Base-by-base conservation (phyloP, 37 sponge, comb jelly and placozoan species). In the Corticium candelabrum region DNA sequence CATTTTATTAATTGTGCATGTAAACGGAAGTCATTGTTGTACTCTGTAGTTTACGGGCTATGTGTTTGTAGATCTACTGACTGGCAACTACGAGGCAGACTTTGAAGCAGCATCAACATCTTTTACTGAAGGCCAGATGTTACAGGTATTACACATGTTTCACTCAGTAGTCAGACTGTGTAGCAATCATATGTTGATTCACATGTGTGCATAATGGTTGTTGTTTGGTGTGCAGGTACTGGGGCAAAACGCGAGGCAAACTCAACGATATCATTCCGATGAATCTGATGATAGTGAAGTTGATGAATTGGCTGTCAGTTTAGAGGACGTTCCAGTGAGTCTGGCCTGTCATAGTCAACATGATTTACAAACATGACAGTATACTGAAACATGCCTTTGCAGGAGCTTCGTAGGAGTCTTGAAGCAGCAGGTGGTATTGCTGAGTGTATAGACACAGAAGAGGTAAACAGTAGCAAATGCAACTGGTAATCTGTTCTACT, bases 71-170 rank as follows among this genome's bases (percentile, higher is more conserved):
- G 85, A 78, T 37, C 73, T 80, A 37, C 40, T 91, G 57, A 87
- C 85, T 77, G 90, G 87, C 0, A 75, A 75, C 39, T 93, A 93
- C 76, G 85, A 93, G 1, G 87, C 86, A 39, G 93, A 93, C 73
- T 89, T 87, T 87, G 93, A 93, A 77, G 34, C 62, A 11, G 62
- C 21, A 27, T 50, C 62, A 11, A 21, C 62, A 27, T 50, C 62
- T 11, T 50, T 50, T 50, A 50, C 62, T 11, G 62, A 50, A 21
- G 62, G 62, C 62, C 15, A 50, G 21, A 11, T 50, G 62, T 11
- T 50, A 21, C 11, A 50, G 21, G 62, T 11, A 50, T 27, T 50
- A 11, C 15, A 50, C n/a, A n/a, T n/a, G n/a, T n/a, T n/a, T n/a
- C n/a, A n/a, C n/a, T n/a, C n/a, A n/a, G n/a, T n/a, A n/a, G n/a